A percentile compares a stretch with the other conserved stretches of the same genome.
Conservation (phyloP, 2,888 invertebrate species). For the Myopa testacea region DNA sequence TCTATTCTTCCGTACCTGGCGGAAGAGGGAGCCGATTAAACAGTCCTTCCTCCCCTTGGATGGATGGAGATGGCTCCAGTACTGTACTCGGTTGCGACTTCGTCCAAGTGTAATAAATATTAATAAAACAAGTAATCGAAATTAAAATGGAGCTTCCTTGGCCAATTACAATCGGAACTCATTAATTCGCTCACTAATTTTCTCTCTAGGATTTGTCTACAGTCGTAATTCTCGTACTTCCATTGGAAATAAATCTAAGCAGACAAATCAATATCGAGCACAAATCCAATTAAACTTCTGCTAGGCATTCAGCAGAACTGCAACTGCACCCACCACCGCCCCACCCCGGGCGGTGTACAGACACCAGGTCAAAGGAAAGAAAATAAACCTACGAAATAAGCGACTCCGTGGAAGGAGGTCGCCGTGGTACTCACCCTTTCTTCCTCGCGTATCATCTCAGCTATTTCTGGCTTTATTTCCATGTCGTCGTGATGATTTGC, state of each 20-base stretch:
- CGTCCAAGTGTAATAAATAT: too few relatives aligned
- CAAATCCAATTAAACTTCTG: conserved; percentile 36
- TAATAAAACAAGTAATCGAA: too few relatives aligned
- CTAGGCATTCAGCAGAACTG: conserved; percentile 3
- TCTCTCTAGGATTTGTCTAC: background rate
- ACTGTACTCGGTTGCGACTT: too few relatives aligned
- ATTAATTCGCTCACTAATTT: background rate
- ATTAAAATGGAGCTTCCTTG: too few relatives aligned
- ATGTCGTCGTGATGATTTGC: conserved; percentile 78
- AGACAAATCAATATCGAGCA: conserved; percentile 28
- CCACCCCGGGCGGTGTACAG: background rate
- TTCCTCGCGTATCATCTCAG: conserved; percentile 96
- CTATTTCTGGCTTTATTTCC: conserved; percentile 94
- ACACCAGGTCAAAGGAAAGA: background rate
- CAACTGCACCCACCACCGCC: background rate
- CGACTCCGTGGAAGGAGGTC: background rate
- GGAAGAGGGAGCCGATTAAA: too few relatives aligned
- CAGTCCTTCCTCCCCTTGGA: too few relatives aligned
- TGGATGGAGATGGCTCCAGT: too few relatives aligned
- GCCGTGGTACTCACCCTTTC: conserved; percentile 83
- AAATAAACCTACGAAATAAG: background rate
- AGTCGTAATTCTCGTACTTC: background rate
- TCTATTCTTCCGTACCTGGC: too few relatives aligned
- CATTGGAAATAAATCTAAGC: conserved; percentile 22
- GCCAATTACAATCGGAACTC: background rate